phyloP scores from a whole-genome alignment of 2,797 vertebrate species.

The Enteromius unitaeniatus region DNA sequence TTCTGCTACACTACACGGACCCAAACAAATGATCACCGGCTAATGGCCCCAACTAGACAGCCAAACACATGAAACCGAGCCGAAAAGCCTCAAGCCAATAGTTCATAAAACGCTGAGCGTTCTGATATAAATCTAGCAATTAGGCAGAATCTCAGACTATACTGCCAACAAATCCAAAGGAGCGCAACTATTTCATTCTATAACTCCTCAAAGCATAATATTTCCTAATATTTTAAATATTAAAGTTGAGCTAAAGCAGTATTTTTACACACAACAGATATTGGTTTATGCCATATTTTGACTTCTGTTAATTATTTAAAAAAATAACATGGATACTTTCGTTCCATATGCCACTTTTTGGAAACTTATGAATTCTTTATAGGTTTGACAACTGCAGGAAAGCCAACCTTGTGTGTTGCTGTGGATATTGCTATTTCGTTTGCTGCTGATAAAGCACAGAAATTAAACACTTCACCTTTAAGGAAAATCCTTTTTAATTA shows the following conservation, averaged over 20 bases:
- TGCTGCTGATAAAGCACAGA: background rate
- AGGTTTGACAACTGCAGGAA: background rate
- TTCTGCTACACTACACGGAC: conserved; percentile 39
- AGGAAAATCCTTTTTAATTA: too few relatives aligned
- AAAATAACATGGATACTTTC: background rate
- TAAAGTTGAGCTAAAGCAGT: background rate
- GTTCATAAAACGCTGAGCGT: conserved; percentile 12
- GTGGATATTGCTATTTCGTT: background rate
- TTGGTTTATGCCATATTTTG: too few relatives aligned
- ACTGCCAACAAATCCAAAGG: background rate
- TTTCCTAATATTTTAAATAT: background rate
- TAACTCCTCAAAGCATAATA: background rate
- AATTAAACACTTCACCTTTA: background rate
- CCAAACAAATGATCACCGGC: conserved; percentile 51
- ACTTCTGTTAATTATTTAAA: too few relatives aligned
- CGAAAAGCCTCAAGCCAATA: conserved; percentile 23
- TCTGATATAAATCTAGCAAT: conserved; percentile 29
- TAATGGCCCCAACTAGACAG: conserved; percentile 36
- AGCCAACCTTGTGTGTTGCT: background rate
- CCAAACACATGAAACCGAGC: conserved; percentile 25
- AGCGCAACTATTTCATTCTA: background rate
- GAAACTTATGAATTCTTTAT: background rate
- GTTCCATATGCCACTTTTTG: background rate
- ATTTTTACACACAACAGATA: background rate
- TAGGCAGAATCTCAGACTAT: background rate